Conservation (phyloP, 2,113 vertebrate species). For the Nicator chloris region DNA sequence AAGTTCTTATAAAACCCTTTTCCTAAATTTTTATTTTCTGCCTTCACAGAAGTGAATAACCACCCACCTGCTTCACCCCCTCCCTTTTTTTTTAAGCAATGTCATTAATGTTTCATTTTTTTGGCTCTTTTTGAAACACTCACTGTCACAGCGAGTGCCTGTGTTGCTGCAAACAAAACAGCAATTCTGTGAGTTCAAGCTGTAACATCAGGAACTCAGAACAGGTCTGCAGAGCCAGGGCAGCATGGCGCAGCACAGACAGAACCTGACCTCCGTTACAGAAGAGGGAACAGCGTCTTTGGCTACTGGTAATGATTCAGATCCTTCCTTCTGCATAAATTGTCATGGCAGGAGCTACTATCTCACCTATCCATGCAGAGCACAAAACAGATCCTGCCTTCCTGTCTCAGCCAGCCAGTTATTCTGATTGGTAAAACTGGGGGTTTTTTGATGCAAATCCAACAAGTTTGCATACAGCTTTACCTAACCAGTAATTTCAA, state of each 20-base stretch:
- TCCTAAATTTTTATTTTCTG: not conserved
- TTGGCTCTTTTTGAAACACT: not conserved
- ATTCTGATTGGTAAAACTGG: not conserved
- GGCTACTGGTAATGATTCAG: not conserved
- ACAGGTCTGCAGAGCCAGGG: not conserved
- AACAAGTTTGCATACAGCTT: not conserved
- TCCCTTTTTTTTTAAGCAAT: not conserved
- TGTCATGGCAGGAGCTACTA: fast-evolving
- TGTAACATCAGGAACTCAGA: not conserved
- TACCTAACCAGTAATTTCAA: not conserved
- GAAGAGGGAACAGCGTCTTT: not conserved
- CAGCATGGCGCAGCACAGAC: not conserved
- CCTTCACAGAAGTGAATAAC: not conserved
- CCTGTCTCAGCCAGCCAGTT: not conserved
- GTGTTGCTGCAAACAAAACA: not conserved
- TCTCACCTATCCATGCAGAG: not conserved
- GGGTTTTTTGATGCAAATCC: not conserved
- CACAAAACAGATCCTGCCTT: not conserved
- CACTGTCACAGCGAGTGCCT: fast-evolving
- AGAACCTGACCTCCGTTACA: not conserved
- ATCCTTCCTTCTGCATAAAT: not conserved
- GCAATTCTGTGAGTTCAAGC: not conserved
- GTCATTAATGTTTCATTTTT: not conserved
- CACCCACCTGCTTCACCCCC: too few species aligned
- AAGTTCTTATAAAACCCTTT: not conserved